Base-by-base conservation (phyloP, 2,113 vertebrate genomes). In the Cranoglanis bouderius region DNA sequence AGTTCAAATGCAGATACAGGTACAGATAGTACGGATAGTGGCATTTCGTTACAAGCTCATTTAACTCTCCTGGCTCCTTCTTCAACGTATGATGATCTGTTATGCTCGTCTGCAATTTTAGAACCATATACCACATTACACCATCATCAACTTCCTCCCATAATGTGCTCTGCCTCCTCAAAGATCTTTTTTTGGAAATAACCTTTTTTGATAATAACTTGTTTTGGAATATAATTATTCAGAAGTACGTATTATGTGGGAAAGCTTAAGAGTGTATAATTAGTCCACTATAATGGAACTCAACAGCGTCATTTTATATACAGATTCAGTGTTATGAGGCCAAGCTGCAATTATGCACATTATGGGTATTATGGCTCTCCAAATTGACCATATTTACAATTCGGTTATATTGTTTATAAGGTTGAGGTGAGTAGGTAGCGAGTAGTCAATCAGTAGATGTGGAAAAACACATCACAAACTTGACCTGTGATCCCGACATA, bases 221-320 rank as follows among this genome's bases (percentile, higher is more conserved):
- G 77, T 53, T 81, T 81, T 21, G 77, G 49, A 81, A 81, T 81
- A 81, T 81, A 53, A 81, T 81, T 29, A 55, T 81, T 53, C 29
- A 21, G 49, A 81, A 81, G 77, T 53, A 4, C 49, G 35, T 21
- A 81, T 81, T 81, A 55, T 81, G 77, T 81, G n/a, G 49, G 77
- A 81, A 81, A 53, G 49, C 16, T 16, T 35, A 53, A 81, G 77
- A 32, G 77, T 2, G 77, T 81, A 53, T 32, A 53, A 81, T 81
- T 81, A 80, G 46, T 80, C 77, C 7, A 18, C 77, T 80, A 55
- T 53, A 32, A 81, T 53, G 29, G 46, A n/a, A 49, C 70, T 74
- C 19, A 10, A 40, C 19, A 46, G 26, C 29, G 6, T 46, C 26
- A 24, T 80, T 80, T 51, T 80, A 9, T 81, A 32, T 53, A 51